Evolutionary conservation across 2,888 invertebrate genomes (phyloP).

Genomic region (Dynastes tityus): DNA sequence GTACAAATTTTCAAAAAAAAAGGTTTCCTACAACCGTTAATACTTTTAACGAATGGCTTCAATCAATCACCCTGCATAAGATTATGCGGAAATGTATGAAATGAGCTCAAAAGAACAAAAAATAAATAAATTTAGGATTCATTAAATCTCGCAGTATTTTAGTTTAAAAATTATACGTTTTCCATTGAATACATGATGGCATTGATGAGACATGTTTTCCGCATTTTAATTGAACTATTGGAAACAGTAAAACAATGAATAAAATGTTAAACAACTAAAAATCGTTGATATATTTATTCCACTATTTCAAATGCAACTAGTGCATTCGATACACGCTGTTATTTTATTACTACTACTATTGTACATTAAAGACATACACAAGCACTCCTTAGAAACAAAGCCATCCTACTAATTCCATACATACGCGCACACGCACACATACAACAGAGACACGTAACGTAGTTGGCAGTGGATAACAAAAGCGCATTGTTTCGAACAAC

Average conservation of each 20-base stretch:
- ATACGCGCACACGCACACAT: neutral
- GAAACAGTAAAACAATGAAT: neutral
- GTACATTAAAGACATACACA: neutral
- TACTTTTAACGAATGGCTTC: too few species aligned
- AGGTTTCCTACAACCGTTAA: too few species aligned
- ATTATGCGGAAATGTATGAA: too few species aligned
- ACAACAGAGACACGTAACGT: conserved; percentile 4
- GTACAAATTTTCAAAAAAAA: too few species aligned
- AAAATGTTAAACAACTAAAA: neutral
- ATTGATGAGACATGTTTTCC: conserved; percentile 3
- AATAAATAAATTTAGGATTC: too few species aligned
- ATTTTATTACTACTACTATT: neutral
- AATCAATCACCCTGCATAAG: too few species aligned
- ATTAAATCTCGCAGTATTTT: neutral
- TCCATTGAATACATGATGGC: neutral
- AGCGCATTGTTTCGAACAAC: conserved; percentile 34
- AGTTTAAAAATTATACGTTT: neutral
- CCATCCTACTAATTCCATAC: conserved; percentile 24
- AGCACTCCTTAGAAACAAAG: conserved; percentile 18
- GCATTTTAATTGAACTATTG: neutral
- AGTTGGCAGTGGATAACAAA: conserved; percentile 28
- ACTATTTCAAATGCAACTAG: too few species aligned
- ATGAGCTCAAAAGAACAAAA: too few species aligned
- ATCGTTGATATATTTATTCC: neutral
- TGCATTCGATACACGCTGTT: too few species aligned